These are phyloP conservation scores for Pollenia griseotomentosa DNA, from an alignment of 2,888 invertebrate species.

Conservation along the genomic window DNA sequence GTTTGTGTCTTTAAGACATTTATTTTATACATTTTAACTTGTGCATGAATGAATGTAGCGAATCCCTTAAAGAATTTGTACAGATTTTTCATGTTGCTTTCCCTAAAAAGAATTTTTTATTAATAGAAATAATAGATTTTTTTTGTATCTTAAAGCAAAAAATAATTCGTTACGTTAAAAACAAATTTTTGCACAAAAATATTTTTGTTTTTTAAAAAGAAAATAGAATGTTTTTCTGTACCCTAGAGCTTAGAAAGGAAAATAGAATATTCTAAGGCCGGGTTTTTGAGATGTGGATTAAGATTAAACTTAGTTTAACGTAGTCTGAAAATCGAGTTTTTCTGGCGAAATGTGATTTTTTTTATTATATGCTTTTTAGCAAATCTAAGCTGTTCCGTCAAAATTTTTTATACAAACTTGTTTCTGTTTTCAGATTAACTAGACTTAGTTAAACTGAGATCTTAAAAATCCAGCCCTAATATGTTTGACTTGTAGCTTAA, in stretches of 20 bases:
- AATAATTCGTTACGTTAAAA: not conserved
- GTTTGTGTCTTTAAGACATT: constrained; percentile 25
- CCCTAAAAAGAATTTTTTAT: constrained; percentile 50
- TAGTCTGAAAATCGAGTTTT: no score
- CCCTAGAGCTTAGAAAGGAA: not conserved
- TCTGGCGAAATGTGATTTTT: no score
- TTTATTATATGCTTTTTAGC: no score
- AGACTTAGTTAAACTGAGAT: no score
- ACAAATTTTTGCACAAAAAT: not conserved
- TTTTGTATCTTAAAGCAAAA: constrained; percentile 3
- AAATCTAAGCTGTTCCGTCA: no score
- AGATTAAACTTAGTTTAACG: no score
- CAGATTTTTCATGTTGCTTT: constrained; percentile 17
- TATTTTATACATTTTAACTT: constrained; percentile 1
- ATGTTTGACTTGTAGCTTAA: no score
- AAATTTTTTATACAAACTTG: no score
- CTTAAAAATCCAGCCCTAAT: no score
- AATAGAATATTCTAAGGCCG: no score
- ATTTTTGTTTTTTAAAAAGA: not conserved
- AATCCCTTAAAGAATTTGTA: constrained; percentile 57
- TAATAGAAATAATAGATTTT: constrained; percentile 46
- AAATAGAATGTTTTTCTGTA: not conserved
- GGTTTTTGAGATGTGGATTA: no score
- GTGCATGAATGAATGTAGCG: constrained; percentile 1
- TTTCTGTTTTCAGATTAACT: no score